These are phyloP conservation scores for Drosophila kanapiae DNA, from an alignment of 1,140 invertebrate species.

Conservation along the genomic window DNA sequence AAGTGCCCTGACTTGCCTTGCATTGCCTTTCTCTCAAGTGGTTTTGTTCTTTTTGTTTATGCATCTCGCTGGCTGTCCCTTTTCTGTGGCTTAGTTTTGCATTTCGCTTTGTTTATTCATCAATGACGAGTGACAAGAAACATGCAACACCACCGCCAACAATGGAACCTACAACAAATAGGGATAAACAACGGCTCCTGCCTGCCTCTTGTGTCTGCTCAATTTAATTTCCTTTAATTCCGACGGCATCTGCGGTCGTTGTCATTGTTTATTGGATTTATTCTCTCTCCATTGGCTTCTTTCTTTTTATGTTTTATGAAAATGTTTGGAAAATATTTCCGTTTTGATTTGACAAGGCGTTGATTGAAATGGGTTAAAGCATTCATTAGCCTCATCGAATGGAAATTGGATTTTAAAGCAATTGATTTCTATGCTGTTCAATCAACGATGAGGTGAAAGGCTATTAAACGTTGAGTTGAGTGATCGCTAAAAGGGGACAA, in stretches of 20 bases:
- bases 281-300: slow-evolving; percentile 12
- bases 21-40: slow-evolving; percentile 54
- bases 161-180: slow-evolving; percentile 36
- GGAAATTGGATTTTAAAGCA: slow-evolving; percentile 38
- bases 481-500: background rate
- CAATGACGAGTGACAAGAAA: slow-evolving; percentile 79
- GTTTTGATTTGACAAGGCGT: slow-evolving; percentile 68
- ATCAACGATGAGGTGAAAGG: slow-evolving; percentile 47
- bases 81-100: slow-evolving; percentile 49
- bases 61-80: slow-evolving; percentile 70
- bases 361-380: slow-evolving; percentile 75
- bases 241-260: slow-evolving; percentile 39
- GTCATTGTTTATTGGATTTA: slow-evolving; percentile 31
- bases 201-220: slow-evolving; percentile 45
- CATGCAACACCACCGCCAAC: slow-evolving; percentile 67
- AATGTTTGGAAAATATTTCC: slow-evolving; percentile 83
- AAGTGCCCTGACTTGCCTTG: slow-evolving; percentile 33
- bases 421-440: slow-evolving; percentile 58
- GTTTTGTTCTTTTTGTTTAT: slow-evolving; percentile 79
- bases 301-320: slow-evolving; percentile 42
- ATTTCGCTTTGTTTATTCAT: slow-evolving; percentile 75
- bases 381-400: slow-evolving; percentile 55
- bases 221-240: slow-evolving; percentile 80
- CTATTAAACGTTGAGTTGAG: slow-evolving; percentile 18
- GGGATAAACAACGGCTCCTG: slow-evolving; percentile 45